These are phyloP conservation scores for Agrotis puta DNA, from an alignment of 2,888 invertebrate genomes.

Conservation along the genomic window DNA sequence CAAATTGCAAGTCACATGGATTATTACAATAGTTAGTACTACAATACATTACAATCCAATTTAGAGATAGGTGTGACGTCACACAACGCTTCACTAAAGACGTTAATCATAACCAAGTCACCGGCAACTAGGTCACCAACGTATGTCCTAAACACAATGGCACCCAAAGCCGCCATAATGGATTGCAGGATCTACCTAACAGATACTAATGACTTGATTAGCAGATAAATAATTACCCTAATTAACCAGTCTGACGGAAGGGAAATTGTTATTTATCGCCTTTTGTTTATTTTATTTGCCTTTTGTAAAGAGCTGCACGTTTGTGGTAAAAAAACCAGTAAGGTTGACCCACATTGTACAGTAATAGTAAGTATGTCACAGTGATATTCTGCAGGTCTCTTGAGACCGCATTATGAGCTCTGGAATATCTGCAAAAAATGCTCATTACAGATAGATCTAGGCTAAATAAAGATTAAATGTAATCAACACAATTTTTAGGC, in stretches of 20 bases:
- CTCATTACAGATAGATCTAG: no score
- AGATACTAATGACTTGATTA: slow-evolving; percentile 63
- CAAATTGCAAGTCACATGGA: neutral
- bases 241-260: slow-evolving; percentile 54
- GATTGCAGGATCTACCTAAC: slow-evolving; percentile 54
- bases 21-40: neutral
- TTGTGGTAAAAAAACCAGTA: neutral
- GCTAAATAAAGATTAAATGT: no score
- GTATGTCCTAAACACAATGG: slow-evolving; percentile 50
- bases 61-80: slow-evolving; percentile 26
- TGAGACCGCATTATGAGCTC: no score
- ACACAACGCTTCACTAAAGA: slow-evolving; percentile 10
- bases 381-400: no score
- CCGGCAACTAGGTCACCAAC: slow-evolving; percentile 45
- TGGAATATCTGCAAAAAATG: no score
- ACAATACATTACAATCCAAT: neutral
- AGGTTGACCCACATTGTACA: no score
- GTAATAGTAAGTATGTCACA: no score
- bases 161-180: slow-evolving; percentile 48
- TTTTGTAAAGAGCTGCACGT: neutral
- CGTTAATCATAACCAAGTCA: slow-evolving; percentile 46
- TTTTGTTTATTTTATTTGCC: slow-evolving; percentile 46
- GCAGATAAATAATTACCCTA: slow-evolving; percentile 60
- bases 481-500: no score
- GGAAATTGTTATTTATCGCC: slow-evolving; percentile 56